A percentile compares a stretch with the other conserved stretches of the same genome.
phyloP scores from a whole-genome alignment of 2,113 vertebrate genomes.

The human (Homo sapiens) region GRCh38 chr11:74666501-74667000 shows the following conservation, averaged over 20 bases:
- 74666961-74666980: background rate
- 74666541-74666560: too few relatives aligned
- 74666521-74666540: too few relatives aligned
- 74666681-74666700: background rate
- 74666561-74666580: background rate
- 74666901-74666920: background rate
- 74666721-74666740: background rate
- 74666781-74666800: background rate
- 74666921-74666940: background rate
- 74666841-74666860: background rate
- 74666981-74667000: background rate
- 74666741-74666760: background rate
- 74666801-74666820: background rate
- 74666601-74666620: background rate
- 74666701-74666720: background rate
- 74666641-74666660: background rate
- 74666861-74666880: background rate
- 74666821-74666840: constrained; percentile 34
- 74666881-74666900: background rate
- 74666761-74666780: background rate
- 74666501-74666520: too few relatives aligned
- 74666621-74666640: background rate
- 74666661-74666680: background rate
- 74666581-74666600: background rate
- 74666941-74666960: background rate